Conservation (phyloP, 2,888 invertebrate species). For the Dryobota labecula region DNA sequence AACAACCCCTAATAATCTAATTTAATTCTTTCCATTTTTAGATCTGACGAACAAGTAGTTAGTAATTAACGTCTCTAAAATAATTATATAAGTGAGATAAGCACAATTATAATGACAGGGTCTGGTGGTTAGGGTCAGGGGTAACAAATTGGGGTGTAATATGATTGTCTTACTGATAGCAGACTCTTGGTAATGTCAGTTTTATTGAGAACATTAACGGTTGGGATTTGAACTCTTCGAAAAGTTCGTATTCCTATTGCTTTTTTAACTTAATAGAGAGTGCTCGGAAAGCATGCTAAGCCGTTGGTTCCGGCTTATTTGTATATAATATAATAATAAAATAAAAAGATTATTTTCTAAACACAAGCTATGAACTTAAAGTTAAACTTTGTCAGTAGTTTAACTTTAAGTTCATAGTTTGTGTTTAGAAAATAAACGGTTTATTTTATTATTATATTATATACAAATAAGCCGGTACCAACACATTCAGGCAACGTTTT, state of each 20-base stretch:
- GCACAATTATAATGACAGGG: constrained; percentile 64
- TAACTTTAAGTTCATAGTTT: no score
- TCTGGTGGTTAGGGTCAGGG: constrained; percentile 42
- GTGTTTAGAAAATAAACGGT: no score
- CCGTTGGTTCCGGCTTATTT: no score
- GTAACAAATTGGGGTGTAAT: constrained; percentile 71
- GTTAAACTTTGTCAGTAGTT: no score
- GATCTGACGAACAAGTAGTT: constrained; percentile 20
- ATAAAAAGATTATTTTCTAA: no score
- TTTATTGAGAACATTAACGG: constrained; percentile 14
- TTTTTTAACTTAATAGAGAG: not conserved
- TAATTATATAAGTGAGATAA: constrained; percentile 64
- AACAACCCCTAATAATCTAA: constrained; percentile 35
- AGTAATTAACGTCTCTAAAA: constrained; percentile 54
- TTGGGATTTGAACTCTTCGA: constrained; percentile 24
- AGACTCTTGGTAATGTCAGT: constrained; percentile 32
- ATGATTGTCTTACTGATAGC: constrained; percentile 64
- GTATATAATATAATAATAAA: no score
- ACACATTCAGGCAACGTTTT: no score
- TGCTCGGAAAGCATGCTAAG: not conserved
- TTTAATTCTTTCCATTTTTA: constrained; percentile 15
- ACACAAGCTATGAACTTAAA: no score
- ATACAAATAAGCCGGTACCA: no score
- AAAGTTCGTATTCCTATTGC: not conserved
- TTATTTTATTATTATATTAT: no score